Base-by-base conservation (phyloP, 2,888 invertebrate genomes). In the Drosophila nr. fundita region DNA sequence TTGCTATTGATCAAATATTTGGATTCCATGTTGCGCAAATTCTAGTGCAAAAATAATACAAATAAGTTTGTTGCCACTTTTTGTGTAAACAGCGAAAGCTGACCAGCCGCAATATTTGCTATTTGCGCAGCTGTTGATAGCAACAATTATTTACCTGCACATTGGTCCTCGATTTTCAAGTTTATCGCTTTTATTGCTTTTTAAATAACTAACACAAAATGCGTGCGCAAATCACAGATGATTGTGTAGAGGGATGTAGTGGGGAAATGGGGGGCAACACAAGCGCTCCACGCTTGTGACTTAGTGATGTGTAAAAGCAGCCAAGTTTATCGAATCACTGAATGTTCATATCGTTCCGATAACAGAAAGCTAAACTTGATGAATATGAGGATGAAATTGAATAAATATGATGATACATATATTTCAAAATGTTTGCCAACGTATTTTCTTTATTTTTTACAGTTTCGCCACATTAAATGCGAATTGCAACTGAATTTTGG, bases 11-110 rank as follows among this genome's bases (percentile, higher is more conserved):
- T 74, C 53, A 70, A 50, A 45, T 80, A 80, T 61, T 80, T 80
- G 0, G 79, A 80, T 15, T 80, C 81, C 79, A 80, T 80, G 52
- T 13, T 78, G 57, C 49, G 61, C 11, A 78, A 50, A 66, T 69
- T 29, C 21, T 38, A n/a, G 74, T 78, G 49, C 29, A 53, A 60
- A 7, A 7, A 21, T 54, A 36, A 55, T n/a, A 38, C 54, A 27
- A 27, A 15, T 30, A 2, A 30, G 15, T 30, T 29, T 7, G 21
- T 45, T 45, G 45, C 24, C 45, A 24, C 8, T 45, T 13, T 7
- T 8, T 45, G n/a, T 29, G 49, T 52, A 29, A 38, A 24, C 15
- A 24, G 18, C 8, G 1, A 24, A 45, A 45, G 45, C 45, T 24
- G n/a, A 2, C 10, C 40, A 4, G 45, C 7, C 21, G 15, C 45